A percentile compares a stretch with the other conserved stretches of the same genome.
Conservation (phyloP, 2,888 invertebrate genomes). For the Phyllotreta striolata region DNA sequence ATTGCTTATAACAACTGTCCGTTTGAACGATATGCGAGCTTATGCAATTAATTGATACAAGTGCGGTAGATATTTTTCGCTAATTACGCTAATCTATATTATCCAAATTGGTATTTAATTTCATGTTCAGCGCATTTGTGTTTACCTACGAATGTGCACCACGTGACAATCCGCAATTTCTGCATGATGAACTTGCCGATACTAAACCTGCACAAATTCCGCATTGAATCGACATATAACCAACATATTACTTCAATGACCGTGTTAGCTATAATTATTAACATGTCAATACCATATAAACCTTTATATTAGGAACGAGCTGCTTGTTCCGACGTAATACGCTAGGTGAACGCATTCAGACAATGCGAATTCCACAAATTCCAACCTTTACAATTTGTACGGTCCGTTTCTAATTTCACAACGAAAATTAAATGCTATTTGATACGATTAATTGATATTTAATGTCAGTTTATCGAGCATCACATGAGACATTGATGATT, state of each 20-base stretch:
- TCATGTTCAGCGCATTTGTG: neutral
- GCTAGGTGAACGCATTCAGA: slow-evolving; percentile 14
- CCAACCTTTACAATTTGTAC: neutral
- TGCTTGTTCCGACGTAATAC: slow-evolving; percentile 27
- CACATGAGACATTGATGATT: too few relatives aligned
- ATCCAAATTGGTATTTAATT: neutral
- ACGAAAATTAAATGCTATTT: too few relatives aligned
- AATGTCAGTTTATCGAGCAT: too few relatives aligned
- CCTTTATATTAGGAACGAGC: slow-evolving; percentile 27
- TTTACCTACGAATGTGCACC: neutral
- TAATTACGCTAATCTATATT: too few relatives aligned
- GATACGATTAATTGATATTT: too few relatives aligned
- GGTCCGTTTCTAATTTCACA: too few relatives aligned
- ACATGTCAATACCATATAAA: slow-evolving; percentile 36
- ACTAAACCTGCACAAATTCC: slow-evolving; percentile 30
- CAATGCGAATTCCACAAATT: slow-evolving; percentile 11
- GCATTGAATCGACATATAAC: slow-evolving; percentile 37
- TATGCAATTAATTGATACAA: too few relatives aligned
- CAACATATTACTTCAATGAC: slow-evolving; percentile 32
- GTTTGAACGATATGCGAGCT: too few relatives aligned
- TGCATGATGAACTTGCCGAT: slow-evolving; percentile 19
- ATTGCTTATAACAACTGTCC: too few relatives aligned
- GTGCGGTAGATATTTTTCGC: too few relatives aligned
- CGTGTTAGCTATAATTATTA: slow-evolving; percentile 37
- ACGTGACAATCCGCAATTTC: slow-evolving; percentile 15